These are phyloP conservation scores for Andrena camellia DNA, from an alignment of 2,888 invertebrate species.

Conservation along the genomic window DNA sequence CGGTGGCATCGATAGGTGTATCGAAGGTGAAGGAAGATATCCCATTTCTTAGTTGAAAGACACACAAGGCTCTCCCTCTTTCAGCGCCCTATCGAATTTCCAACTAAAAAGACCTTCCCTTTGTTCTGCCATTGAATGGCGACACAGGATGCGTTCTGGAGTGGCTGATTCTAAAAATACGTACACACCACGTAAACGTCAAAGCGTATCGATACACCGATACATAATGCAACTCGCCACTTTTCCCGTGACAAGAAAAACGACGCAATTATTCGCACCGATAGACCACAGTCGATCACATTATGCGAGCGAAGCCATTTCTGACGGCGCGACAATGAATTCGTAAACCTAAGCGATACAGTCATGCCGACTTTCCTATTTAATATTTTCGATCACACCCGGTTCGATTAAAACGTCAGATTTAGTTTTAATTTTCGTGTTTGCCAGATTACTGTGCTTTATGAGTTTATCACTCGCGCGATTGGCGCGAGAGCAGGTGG, in stretches of 20 bases:
- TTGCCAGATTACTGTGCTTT: no score
- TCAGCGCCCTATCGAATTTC: conserved; percentile 48
- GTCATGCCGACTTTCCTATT: no score
- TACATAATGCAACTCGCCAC: not conserved
- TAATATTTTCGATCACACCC: no score
- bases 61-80: conserved; percentile 7
- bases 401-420: no score
- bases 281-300: not conserved
- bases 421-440: no score
- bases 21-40: conserved; percentile 26
- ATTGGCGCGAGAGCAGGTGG: no score
- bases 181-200: not conserved
- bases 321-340: no score
- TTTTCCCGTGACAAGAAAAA: not conserved
- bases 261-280: conserved; percentile 5
- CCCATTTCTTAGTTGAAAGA: conserved; percentile 29
- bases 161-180: conserved; percentile 1
- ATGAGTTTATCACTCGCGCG: no score
- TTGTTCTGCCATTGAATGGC: conserved; percentile 1
- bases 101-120: conserved; percentile 29
- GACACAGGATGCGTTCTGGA: not conserved
- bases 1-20: not conserved
- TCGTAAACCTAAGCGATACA: no score
- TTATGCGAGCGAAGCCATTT: not conserved
- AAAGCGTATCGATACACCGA: not conserved